Percentiles rank a stretch among this genome's conserved stretches.
phyloP scores from a whole-genome alignment of 1,140 invertebrate genomes.

The Magallana angulata region DNA sequence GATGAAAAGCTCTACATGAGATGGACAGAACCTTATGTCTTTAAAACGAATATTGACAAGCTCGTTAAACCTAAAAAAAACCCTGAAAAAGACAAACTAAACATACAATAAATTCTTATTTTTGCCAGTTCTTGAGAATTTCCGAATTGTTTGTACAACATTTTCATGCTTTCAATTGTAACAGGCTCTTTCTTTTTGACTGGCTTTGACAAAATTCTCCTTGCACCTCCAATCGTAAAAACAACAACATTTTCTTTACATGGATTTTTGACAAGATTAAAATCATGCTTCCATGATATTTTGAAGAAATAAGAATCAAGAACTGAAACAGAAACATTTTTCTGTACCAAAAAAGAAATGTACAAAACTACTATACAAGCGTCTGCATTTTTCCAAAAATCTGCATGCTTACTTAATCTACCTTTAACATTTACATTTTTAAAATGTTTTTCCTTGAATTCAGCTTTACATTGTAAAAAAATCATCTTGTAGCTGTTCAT shows the following conservation, averaged over 20 bases:
- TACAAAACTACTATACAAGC: no score
- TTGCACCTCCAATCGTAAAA: neutral
- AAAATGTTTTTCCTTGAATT: no score
- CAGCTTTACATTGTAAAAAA: no score
- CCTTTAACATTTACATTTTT: no score
- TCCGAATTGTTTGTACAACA: neutral
- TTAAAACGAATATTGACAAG: constrained; percentile 35
- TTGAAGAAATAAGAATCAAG: no score
- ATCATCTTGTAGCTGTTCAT: no score
- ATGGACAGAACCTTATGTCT: neutral
- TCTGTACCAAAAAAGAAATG: no score
- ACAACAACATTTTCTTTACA: neutral
- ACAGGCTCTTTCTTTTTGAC: neutral
- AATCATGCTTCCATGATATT: neutral
- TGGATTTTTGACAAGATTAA: no score
- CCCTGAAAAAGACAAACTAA: neutral
- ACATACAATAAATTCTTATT: neutral
- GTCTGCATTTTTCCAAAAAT: no score
- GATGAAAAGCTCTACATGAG: constrained; percentile 20
- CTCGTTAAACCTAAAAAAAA: neutral
- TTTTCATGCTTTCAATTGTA: neutral
- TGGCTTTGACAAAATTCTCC: neutral
- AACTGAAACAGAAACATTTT: no score
- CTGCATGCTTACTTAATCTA: no score
- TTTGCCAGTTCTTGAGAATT: neutral